Evolutionary conservation across 2,888 invertebrate genomes (phyloP).

Genomic region (Phlogophora meticulosa): DNA sequence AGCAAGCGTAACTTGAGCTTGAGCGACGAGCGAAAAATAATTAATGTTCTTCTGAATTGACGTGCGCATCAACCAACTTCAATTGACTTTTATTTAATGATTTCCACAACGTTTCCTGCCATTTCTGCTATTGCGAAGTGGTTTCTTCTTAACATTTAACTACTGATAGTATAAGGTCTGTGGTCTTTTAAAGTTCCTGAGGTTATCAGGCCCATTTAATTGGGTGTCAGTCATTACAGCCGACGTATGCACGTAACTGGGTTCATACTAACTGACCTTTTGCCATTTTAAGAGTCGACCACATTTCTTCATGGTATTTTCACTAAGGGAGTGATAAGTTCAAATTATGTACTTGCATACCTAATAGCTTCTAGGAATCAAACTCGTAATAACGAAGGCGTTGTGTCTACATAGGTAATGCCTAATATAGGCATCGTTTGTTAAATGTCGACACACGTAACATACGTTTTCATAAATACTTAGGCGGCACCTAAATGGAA

Average conservation of each 20-base stretch:
- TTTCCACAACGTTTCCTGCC: background rate
- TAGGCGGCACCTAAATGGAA: too few relatives aligned
- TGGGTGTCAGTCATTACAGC: slow-evolving; percentile 59
- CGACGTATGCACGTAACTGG: slow-evolving; percentile 38
- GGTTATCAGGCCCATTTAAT: slow-evolving; percentile 57
- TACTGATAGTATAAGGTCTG: slow-evolving; percentile 45
- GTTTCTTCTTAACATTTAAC: slow-evolving; percentile 39
- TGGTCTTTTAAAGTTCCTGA: slow-evolving; percentile 44
- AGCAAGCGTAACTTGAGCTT: too few relatives aligned
- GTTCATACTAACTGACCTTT: slow-evolving; percentile 50
- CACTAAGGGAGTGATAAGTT: slow-evolving; percentile 53
- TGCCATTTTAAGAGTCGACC: slow-evolving; percentile 53
- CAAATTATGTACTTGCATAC: slow-evolving; percentile 35
- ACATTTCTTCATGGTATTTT: slow-evolving; percentile 59
- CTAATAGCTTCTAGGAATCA: background rate
- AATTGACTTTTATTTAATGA: background rate
- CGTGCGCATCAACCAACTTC: background rate
- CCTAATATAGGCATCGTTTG: background rate
- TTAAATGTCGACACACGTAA: background rate
- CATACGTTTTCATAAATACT: too few relatives aligned
- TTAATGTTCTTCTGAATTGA: background rate
- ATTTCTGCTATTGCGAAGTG: slow-evolving; percentile 22
- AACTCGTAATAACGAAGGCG: background rate
- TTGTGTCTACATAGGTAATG: background rate
- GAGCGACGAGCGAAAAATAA: background rate